phyloP scores from a whole-genome alignment of 2,797 vertebrate genomes.

The Buceros bicornis region DNA sequence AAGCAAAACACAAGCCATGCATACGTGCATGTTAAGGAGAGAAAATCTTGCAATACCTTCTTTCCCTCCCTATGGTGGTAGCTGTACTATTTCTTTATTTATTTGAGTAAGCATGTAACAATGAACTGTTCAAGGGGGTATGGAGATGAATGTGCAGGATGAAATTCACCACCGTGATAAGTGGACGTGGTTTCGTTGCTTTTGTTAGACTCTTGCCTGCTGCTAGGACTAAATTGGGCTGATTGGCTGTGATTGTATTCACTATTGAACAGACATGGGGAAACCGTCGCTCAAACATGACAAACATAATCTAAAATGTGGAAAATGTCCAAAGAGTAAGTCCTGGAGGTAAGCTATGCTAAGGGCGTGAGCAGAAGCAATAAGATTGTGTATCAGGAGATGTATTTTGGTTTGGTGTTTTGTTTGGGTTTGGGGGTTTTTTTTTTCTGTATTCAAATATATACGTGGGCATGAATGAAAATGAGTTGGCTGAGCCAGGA shows the following conservation, averaged over 20 bases:
- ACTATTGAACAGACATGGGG: not conserved
- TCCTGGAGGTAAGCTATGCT: not conserved
- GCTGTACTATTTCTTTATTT: not conserved
- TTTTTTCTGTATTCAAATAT: not conserved
- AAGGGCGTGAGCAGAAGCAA: not conserved
- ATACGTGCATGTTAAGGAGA: not conserved
- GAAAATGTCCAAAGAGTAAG: not conserved
- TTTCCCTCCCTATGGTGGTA: not conserved
- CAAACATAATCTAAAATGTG: not conserved
- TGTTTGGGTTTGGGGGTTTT: not conserved
- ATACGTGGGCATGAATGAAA: not conserved
- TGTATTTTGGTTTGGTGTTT: not conserved
- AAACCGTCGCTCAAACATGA: not conserved
- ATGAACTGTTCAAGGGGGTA: not conserved
- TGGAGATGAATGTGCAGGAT: not conserved
- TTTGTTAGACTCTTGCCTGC: not conserved
- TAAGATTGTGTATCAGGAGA: not conserved
- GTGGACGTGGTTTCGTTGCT: not conserved
- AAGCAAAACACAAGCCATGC: not conserved
- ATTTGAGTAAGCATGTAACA: not conserved
- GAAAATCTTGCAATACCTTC: not conserved
- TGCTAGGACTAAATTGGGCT: not conserved
- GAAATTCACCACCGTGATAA: not conserved
- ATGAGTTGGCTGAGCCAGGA: not conserved
- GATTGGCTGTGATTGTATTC: not conserved